Conservation (phyloP, 2,113 vertebrate genomes). For the Ictalurus furcatus region DNA sequence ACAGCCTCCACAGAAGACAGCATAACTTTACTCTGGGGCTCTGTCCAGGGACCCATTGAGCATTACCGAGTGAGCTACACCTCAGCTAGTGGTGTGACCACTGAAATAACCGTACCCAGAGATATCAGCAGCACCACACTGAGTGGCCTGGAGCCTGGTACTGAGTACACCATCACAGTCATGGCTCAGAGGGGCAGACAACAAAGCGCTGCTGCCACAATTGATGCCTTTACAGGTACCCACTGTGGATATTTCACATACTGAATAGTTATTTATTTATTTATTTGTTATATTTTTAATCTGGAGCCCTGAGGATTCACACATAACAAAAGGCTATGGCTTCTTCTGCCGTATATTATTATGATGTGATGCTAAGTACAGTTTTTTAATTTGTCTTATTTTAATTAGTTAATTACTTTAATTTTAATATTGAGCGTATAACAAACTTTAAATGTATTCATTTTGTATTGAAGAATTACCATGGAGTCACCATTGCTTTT, state of each 20-base stretch:
- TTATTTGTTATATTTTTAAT: background rate
- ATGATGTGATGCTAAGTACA: background rate
- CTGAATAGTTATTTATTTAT: background rate
- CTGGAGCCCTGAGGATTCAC: background rate
- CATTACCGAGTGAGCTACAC: slow-evolving; percentile 91
- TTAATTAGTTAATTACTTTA: background rate
- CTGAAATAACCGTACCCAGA: slow-evolving; percentile 84
- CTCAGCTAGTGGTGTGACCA: slow-evolving; percentile 82
- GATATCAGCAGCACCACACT: slow-evolving; percentile 81
- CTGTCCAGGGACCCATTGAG: slow-evolving; percentile 89
- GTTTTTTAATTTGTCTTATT: background rate
- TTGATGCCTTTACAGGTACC: slow-evolving; percentile 95
- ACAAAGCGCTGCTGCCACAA: slow-evolving; percentile 86
- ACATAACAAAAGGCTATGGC: background rate
- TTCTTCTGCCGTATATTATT: background rate
- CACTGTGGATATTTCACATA: background rate
- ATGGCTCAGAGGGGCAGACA: slow-evolving; percentile 89
- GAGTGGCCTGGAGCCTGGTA: slow-evolving; percentile 86
- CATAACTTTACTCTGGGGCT: slow-evolving; percentile 89
- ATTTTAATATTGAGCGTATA: background rate
- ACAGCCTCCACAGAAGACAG: slow-evolving; percentile 89
- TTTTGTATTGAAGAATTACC: background rate
- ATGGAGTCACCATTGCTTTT: background rate
- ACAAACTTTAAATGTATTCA: background rate
- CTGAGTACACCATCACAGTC: slow-evolving; percentile 92